Evolutionary conservation across 2,888 invertebrate species (phyloP).

Genomic region (Pheosia tremula): DNA sequence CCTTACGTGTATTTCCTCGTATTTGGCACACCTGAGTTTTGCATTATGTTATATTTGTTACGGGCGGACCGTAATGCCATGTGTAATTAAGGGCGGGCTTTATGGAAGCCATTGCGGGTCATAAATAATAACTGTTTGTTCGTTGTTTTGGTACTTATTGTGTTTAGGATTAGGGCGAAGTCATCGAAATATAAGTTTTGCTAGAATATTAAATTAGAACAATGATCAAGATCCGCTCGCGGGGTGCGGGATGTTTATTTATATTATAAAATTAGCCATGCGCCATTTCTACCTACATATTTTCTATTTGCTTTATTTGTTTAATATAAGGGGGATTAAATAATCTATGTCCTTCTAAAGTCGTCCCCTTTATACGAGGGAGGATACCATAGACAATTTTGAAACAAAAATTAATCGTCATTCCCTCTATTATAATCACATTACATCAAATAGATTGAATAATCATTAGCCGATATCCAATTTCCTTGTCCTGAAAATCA

Average conservation of each 20-base stretch:
- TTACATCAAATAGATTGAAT: constrained; percentile 4
- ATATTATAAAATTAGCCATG: no score
- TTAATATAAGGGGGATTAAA: no score
- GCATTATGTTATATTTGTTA: constrained; percentile 31
- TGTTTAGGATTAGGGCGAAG: neutral
- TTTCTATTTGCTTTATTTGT: no score
- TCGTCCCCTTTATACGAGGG: no score
- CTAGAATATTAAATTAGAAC: no score
- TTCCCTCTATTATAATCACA: constrained; percentile 3
- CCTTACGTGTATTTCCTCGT: constrained; percentile 16
- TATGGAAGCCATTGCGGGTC: constrained; percentile 21
- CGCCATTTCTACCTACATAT: no score
- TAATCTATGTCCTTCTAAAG: no score
- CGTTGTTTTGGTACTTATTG: neutral
- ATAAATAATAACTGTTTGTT: neutral
- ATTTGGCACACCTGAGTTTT: constrained; percentile 44
- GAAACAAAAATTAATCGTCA: neutral
- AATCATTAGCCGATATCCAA: constrained; percentile 46
- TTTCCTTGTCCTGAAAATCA: constrained; percentile 58
- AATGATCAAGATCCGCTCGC: no score
- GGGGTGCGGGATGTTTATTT: no score
- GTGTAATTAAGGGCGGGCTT: constrained; percentile 41
- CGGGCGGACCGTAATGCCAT: constrained; percentile 30
- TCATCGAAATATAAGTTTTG: no score
- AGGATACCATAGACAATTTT: neutral